A percentile compares a stretch with the other conserved stretches of the same genome.
phyloP scores from a whole-genome alignment of 64 coral and sea anemone species.

The Pocillopora damicornis region DNA sequence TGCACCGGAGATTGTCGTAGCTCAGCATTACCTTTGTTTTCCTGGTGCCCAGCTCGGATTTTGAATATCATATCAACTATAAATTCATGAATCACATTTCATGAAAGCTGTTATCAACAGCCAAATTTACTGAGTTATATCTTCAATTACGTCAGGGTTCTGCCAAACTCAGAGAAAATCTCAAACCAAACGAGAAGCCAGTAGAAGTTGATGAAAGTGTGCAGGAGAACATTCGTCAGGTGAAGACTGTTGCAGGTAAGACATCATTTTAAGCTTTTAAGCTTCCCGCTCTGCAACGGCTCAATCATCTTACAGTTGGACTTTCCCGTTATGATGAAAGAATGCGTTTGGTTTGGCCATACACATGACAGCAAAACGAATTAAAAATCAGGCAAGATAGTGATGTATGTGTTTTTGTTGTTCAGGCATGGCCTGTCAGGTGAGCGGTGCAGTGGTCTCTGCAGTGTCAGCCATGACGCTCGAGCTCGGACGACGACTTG shows the following conservation, averaged over 20 bases:
- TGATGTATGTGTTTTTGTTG: neutral
- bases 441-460: slow-evolving; percentile 73
- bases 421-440: slow-evolving; percentile 79
- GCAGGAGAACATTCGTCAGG: slow-evolving; percentile 81
- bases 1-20: too few relatives aligned
- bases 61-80: too few relatives aligned
- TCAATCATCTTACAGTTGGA: too few relatives aligned
- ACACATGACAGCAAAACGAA: too few relatives aligned
- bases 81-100: neutral
- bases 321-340: too few relatives aligned
- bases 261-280: neutral
- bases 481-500: slow-evolving; percentile 66
- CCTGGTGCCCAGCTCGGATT: too few relatives aligned
- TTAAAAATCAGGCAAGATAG: neutral
- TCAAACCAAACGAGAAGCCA: slow-evolving; percentile 84
- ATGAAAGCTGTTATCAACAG: too few relatives aligned
- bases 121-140: neutral
- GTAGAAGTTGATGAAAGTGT: slow-evolving; percentile 79
- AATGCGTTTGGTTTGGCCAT: too few relatives aligned
- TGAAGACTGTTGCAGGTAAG: slow-evolving; percentile 79
- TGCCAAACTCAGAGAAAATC: slow-evolving; percentile 65
- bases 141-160: slow-evolving; percentile 39
- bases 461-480: slow-evolving; percentile 69
- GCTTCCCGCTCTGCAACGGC: too few relatives aligned
- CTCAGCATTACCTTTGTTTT: too few relatives aligned